A percentile compares a stretch with the other conserved stretches of the same genome.
Conservation (phyloP, 23 tunicate species). For the Halocynthia aurantium region DNA sequence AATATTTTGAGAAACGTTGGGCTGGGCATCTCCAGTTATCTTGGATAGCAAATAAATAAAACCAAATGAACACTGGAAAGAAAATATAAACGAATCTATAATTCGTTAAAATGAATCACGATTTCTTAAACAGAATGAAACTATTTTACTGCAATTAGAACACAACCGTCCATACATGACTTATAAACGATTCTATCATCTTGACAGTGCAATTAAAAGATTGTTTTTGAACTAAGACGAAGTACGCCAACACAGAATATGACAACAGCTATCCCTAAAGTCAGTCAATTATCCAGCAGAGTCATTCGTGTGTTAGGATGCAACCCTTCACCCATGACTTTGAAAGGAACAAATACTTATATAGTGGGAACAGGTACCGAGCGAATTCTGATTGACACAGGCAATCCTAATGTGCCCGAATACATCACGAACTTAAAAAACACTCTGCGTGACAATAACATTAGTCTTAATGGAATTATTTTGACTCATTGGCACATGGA, state of each 20-base stretch:
- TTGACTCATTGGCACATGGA: conserved; percentile 95
- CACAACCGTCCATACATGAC: no score
- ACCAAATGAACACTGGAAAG: no score
- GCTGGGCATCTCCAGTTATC: no score
- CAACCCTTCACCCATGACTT: conserved; percentile 88
- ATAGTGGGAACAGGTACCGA: conserved; percentile 83
- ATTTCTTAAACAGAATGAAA: no score
- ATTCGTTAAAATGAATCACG: no score
- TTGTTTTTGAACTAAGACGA: no score
- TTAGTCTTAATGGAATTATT: conserved; percentile 59
- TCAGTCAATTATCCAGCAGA: conserved; percentile 64
- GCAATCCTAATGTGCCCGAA: conserved; percentile 56
- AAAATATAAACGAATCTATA: no score
- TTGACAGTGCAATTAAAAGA: no score
- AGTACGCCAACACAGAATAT: conserved; percentile 6
- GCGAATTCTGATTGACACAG: conserved; percentile 89
- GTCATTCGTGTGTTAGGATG: conserved; percentile 82
- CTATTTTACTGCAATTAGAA: no score
- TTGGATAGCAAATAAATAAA: no score
- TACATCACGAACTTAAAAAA: conserved; percentile 31
- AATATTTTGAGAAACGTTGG: no score
- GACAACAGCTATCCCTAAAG: conserved; percentile 58
- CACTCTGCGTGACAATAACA: conserved; percentile 26
- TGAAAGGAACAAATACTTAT: conserved; percentile 95
- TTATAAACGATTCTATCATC: no score